Conservation (phyloP, 2,113 vertebrate genomes). For the Azemiops feae region DNA sequence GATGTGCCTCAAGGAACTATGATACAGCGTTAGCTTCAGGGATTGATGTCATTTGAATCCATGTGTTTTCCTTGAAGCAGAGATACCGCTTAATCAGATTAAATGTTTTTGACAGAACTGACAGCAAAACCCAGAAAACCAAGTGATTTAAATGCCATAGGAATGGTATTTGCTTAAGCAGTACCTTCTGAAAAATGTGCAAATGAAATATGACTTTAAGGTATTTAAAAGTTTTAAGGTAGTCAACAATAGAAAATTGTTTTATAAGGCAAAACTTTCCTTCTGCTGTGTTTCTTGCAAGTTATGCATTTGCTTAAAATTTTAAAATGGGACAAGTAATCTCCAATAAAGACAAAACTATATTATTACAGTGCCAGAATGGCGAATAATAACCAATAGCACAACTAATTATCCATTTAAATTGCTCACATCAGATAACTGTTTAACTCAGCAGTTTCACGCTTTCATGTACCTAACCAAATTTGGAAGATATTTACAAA, state of each 20-base stretch:
- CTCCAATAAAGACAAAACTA: background rate
- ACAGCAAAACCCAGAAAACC: background rate
- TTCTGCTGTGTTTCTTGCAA: background rate
- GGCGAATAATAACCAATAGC: background rate
- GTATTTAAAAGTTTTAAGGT: background rate
- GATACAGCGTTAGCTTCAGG: background rate
- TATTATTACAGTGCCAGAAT: background rate
- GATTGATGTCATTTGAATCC: background rate
- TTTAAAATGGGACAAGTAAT: background rate
- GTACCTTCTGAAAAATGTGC: background rate
- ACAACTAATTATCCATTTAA: background rate
- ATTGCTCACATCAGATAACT: background rate
- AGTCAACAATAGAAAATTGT: background rate
- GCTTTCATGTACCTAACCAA: background rate
- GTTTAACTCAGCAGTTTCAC: background rate
- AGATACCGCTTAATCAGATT: background rate
- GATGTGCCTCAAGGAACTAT: background rate
- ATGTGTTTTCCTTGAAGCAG: background rate
- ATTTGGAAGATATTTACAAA: background rate
- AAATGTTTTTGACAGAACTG: conserved; percentile 4
- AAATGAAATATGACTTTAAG: background rate
- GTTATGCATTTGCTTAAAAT: background rate
- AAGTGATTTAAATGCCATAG: background rate
- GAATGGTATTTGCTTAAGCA: background rate
- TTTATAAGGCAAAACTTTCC: background rate